These are phyloP conservation scores for Danio kyathit DNA, from an alignment of 2,797 vertebrate species.

Conservation along the genomic window DNA sequence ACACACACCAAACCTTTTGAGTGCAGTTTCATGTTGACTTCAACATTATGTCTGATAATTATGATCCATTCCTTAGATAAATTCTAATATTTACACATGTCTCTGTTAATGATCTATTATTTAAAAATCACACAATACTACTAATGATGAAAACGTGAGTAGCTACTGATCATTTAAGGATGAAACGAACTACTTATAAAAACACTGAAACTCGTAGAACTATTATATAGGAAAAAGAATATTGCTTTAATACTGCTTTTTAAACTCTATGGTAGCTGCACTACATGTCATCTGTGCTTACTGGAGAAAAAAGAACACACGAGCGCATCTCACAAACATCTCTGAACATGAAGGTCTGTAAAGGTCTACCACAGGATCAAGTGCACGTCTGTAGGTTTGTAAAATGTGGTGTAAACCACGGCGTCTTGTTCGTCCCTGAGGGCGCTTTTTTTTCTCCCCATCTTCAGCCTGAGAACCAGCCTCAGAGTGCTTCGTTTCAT, in stretches of 20 bases:
- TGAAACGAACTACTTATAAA: constrained; percentile 33
- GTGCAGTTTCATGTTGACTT: background rate
- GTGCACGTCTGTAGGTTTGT: constrained; percentile 66
- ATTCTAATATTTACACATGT: constrained; percentile 27
- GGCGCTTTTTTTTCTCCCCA: constrained; percentile 46
- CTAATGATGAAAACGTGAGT: constrained; percentile 27
- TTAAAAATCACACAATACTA: constrained; percentile 38
- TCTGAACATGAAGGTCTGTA: constrained; percentile 15
- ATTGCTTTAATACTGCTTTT: constrained; percentile 60
- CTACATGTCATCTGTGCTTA: constrained; percentile 59
- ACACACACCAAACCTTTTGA: background rate
- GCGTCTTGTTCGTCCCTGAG: constrained; percentile 29
- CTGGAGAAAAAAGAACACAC: constrained; percentile 19
- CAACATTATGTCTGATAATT: background rate
- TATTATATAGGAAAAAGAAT: constrained; percentile 38
- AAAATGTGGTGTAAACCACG: constrained; percentile 14
- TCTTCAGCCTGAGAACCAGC: constrained; percentile 55
- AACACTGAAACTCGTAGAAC: constrained; percentile 22
- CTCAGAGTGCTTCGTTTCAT: constrained; percentile 63
- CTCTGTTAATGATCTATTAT: constrained; percentile 35
- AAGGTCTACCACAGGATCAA: constrained; percentile 50
- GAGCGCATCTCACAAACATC: constrained; percentile 26
- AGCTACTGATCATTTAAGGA: constrained; percentile 31
- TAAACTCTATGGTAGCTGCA: constrained; percentile 48
- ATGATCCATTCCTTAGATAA: background rate